Base-by-base conservation (phyloP, 2,888 invertebrate genomes). In the Norana najaformis region DNA sequence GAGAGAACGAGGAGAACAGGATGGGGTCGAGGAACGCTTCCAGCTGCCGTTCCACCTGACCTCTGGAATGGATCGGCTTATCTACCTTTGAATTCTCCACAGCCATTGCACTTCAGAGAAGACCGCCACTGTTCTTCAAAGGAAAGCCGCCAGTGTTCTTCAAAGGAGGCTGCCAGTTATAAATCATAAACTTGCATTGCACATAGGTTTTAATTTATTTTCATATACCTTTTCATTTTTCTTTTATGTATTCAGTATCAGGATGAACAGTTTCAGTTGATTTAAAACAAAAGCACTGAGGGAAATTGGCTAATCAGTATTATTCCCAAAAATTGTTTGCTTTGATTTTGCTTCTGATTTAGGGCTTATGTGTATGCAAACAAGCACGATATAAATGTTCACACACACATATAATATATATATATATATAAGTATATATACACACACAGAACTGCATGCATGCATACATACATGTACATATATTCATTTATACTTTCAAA, bases 31-130 rank as follows among this genome's bases (percentile, higher is more conserved):
- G 35, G 89, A 89, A 14, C 34, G 30, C 23, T 39, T 39, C 41
- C 89, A 89, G 41, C 85, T 89, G 23, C 89, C 89, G 83, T 89
- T 89, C 37, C 89, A 89, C 35, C 83, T 89, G 30, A 83, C 83
- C 4, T 83, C 89, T 23, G 89, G 89, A 36, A 89, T 89, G 89
- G 89, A 38, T 85, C 85, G 85, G 35, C 85, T 85, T 18, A 85
- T 85, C 16, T 85, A 36, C 35, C 37, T 85, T 37, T 85, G 23
- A 37, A 37, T 85, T 85, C 36, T 11, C 30, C 30, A n/a, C 69
- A n/a, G 30, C 69, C n/a, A n/a, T n/a, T n/a, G n/a, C n/a, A n/a
- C n/a, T n/a, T n/a, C n/a, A n/a, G n/a, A n/a, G n/a, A n/a, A n/a
- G n/a, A n/a, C n/a, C n/a, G n/a, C n/a, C n/a, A n/a, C 8, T n/a